Percentiles rank a stretch among this genome's conserved stretches.
Evolutionary conservation across 2,113 vertebrate species (phyloP).

Genomic region (Odontesthes bonariensis): DNA sequence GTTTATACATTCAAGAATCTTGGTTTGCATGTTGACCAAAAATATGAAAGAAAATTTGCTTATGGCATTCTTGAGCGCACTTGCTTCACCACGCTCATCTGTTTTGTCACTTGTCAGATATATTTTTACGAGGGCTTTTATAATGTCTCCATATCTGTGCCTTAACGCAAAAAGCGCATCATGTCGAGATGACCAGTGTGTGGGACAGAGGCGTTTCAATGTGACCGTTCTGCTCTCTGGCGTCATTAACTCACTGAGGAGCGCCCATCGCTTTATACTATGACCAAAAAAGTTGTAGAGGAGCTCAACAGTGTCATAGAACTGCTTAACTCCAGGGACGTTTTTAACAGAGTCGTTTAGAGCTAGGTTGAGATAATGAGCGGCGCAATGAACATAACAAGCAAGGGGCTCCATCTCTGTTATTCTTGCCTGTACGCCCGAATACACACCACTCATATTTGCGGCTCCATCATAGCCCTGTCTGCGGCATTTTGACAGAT

Average conservation of each 20-base stretch:
- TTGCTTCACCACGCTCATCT: too few relatives aligned
- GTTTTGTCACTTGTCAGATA: too few relatives aligned
- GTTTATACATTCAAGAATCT: too few relatives aligned
- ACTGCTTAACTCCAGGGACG: not conserved
- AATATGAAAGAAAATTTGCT: too few relatives aligned
- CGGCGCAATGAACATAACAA: not conserved
- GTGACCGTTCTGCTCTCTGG: slow-evolving; percentile 1
- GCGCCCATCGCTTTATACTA: too few relatives aligned
- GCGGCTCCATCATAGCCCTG: not conserved
- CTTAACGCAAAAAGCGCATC: not conserved
- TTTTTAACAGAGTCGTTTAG: not conserved
- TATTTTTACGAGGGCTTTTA: too few relatives aligned
- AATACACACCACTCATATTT: slow-evolving; percentile 2
- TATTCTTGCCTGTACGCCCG: not conserved
- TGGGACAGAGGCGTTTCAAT: not conserved
- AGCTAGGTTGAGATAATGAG: not conserved
- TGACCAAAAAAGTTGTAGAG: too few relatives aligned
- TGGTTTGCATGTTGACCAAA: too few relatives aligned
- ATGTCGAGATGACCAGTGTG: not conserved
- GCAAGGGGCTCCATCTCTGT: not conserved
- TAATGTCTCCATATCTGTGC: too few relatives aligned
- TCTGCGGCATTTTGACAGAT: too few relatives aligned
- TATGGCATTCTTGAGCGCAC: too few relatives aligned
- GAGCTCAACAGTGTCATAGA: too few relatives aligned
- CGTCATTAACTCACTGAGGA: slow-evolving; percentile 1